phyloP scores from a whole-genome alignment of 1,140 invertebrate species.

The Olivierus martensii region DNA sequence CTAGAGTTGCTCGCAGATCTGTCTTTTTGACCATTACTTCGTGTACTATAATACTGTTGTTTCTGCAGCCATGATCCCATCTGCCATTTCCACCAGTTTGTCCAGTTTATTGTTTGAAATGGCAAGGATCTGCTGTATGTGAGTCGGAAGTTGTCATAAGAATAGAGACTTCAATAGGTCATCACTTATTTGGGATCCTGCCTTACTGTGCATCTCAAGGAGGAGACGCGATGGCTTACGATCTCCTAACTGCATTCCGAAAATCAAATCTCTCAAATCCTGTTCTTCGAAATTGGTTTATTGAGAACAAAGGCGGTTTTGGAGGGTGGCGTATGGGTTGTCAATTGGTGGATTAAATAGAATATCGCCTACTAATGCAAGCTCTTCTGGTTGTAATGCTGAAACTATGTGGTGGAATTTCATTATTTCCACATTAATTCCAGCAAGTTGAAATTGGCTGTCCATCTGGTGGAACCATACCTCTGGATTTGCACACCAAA shows the following conservation, averaged over 20 bases:
- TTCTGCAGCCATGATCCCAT: background rate
- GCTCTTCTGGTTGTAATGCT: too few relatives aligned
- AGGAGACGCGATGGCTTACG: too few relatives aligned
- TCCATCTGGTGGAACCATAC: constrained; percentile 26
- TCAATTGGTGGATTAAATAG: too few relatives aligned
- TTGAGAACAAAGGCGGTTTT: too few relatives aligned
- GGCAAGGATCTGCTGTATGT: constrained; percentile 4
- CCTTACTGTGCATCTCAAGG: background rate
- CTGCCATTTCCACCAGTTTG: constrained; percentile 4
- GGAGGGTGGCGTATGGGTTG: background rate
- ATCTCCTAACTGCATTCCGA: too few relatives aligned
- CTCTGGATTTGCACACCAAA: constrained; percentile 19
- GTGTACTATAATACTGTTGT: too few relatives aligned
- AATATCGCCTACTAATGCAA: background rate
- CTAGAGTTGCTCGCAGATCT: too few relatives aligned
- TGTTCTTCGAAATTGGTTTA: too few relatives aligned
- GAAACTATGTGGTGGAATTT: constrained; percentile 18
- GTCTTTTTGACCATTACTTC: too few relatives aligned
- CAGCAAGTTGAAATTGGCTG: constrained; percentile 14
- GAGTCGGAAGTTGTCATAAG: background rate
- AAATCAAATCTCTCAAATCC: too few relatives aligned
- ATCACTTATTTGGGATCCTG: background rate
- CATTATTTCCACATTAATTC: constrained; percentile 9
- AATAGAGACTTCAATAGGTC: constrained; percentile 3
- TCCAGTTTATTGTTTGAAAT: background rate